Percentiles rank a stretch among this genome's conserved stretches.
Conservation (phyloP, 2,113 vertebrate species). For the Ceyx cyanopectus region DNA sequence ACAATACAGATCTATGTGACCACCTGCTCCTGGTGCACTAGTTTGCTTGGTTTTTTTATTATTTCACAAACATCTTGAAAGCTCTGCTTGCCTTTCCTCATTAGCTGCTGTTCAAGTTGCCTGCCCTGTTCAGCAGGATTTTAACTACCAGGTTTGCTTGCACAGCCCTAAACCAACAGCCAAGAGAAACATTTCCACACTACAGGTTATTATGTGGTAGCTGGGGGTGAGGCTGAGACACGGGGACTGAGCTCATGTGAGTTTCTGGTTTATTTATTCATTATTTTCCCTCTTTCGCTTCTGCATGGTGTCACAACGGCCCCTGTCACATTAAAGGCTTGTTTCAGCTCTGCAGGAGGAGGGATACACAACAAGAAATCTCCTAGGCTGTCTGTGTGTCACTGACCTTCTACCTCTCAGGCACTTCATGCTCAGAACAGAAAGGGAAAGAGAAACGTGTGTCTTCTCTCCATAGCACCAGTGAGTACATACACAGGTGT, state of each 20-base stretch:
- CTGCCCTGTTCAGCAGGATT: not conserved
- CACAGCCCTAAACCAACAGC: not conserved
- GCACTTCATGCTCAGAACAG: not conserved
- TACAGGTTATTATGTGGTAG: not conserved
- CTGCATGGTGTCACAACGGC: not conserved
- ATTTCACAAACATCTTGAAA: not conserved
- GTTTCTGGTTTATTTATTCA: not conserved
- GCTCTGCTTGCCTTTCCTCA: not conserved
- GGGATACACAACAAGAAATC: not conserved
- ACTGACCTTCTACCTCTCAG: not conserved
- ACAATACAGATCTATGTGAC: not conserved
- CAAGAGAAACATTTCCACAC: not conserved
- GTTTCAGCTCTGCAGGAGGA: not conserved
- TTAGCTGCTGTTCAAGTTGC: not conserved
- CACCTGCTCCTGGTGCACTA: not conserved
- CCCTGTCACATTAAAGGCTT: not conserved
- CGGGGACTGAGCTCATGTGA: not conserved
- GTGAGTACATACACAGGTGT: rapidly evolving
- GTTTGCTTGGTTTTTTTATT: not conserved
- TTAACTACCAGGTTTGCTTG: slow-evolving; percentile 4
- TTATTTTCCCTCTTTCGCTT: not conserved
- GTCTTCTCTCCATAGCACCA: not conserved
- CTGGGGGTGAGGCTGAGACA: not conserved
- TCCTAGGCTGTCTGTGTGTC: not conserved
- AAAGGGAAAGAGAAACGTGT: not conserved